A percentile compares a stretch with the other conserved stretches of the same genome.
These are phyloP conservation scores for Litocranius walleri DNA, from an alignment of 2,113 vertebrate species.

Conservation along the genomic window DNA sequence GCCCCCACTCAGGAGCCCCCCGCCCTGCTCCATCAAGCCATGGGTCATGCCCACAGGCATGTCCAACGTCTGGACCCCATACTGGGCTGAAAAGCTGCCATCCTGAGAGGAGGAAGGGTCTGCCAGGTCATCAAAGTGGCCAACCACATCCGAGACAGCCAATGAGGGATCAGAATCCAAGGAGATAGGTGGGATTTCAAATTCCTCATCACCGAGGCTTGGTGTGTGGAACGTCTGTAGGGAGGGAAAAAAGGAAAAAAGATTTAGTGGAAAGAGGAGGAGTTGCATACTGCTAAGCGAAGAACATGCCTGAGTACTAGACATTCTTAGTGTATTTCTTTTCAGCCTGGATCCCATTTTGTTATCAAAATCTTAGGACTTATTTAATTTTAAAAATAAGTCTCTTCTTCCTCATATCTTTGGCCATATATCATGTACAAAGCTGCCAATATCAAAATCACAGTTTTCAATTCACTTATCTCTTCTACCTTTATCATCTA, in stretches of 20 bases:
- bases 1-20: conserved; percentile 81
- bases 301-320: neutral
- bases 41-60: conserved; percentile 88
- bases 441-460: neutral
- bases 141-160: conserved; percentile 89
- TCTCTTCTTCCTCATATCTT: neutral
- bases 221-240: conserved; percentile 92
- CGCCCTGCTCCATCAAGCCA: conserved; percentile 83
- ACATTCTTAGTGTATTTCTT: neutral
- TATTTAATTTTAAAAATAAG: conserved; percentile 24
- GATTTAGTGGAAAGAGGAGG: neutral
- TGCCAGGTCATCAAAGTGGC: conserved; percentile 88
- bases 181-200: conserved; percentile 93
- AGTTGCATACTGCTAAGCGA: neutral
- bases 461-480: neutral
- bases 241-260: neutral
- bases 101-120: conserved; percentile 83
- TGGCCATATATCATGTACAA: neutral
- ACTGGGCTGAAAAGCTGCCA: conserved; percentile 78
- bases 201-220: conserved; percentile 93
- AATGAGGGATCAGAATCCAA: conserved; percentile 90
- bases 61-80: conserved; percentile 87
- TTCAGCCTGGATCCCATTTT: neutral
- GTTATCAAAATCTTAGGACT: neutral
- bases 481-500: conserved; percentile 31